These are phyloP conservation scores for Bombyx mandarina DNA, from an alignment of 1,140 invertebrate genomes.

Conservation along the genomic window DNA sequence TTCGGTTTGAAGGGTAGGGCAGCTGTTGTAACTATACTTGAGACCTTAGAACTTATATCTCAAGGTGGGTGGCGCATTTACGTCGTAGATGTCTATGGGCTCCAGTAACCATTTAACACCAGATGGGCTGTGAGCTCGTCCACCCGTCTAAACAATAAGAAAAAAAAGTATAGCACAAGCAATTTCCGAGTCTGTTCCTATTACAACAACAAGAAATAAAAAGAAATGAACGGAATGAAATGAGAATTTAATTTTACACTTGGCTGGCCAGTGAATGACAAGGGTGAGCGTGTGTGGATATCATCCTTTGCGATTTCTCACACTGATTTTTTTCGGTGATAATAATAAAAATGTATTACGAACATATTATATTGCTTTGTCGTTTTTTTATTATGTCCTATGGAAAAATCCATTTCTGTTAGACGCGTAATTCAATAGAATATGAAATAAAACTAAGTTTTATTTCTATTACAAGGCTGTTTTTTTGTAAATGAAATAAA, in stretches of 20 bases:
- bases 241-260: constrained; percentile 32
- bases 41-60: no score
- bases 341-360: constrained; percentile 12
- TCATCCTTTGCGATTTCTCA: constrained; percentile 7
- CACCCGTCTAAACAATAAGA: no score
- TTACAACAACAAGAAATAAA: constrained; percentile 14
- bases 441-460: no score
- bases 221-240: constrained; percentile 14
- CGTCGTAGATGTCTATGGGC: no score
- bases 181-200: constrained; percentile 5
- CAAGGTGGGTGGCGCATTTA: no score
- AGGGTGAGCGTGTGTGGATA: constrained; percentile 14
- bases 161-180: neutral
- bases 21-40: no score
- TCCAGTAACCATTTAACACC: no score
- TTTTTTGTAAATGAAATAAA: no score
- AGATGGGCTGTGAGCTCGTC: no score
- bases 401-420: neutral
- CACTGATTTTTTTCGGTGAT: constrained; percentile 11
- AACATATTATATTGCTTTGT: neutral
- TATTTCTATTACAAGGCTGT: no score
- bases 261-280: constrained; percentile 23
- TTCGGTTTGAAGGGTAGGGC: no score
- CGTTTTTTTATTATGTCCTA: neutral
- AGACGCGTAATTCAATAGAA: no score